Conservation (phyloP, 1,140 invertebrate species). For the Neotoxoptera formosana region DNA sequence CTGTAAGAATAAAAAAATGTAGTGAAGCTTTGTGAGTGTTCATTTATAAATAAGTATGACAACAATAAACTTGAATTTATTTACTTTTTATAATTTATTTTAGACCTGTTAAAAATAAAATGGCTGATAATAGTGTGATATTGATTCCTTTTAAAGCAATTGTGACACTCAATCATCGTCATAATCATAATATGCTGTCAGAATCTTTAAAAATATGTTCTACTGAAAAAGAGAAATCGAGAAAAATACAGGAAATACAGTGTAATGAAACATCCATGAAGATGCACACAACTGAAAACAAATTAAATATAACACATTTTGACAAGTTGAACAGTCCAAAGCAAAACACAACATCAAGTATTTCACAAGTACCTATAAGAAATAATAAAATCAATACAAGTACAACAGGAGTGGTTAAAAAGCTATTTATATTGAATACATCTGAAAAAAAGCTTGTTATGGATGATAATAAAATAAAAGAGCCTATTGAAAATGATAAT, state of each 20-base stretch:
- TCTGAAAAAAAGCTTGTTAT: background rate
- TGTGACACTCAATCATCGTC: background rate
- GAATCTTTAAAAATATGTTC: background rate
- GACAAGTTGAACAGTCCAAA: background rate
- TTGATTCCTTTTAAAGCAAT: constrained; percentile 14
- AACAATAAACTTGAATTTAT: background rate
- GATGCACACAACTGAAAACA: background rate
- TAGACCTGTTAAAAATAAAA: constrained; percentile 26
- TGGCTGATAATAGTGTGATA: background rate
- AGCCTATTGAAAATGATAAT: background rate
- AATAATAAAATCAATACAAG: background rate
- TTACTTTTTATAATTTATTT: background rate
- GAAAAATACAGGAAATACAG: background rate
- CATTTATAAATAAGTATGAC: background rate
- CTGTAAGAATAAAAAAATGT: constrained; percentile 14
- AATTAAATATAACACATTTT: background rate
- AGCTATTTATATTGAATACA: background rate
- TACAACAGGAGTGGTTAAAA: background rate
- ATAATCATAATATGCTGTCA: background rate
- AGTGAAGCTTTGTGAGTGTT: constrained; percentile 25
- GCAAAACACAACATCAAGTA: background rate
- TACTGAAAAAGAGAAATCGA: background rate
- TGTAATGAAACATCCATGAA: background rate
- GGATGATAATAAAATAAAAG: background rate
- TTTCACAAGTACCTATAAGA: background rate